Base-by-base conservation (phyloP, 2,888 invertebrate genomes). In the Drosophila mimica region DNA sequence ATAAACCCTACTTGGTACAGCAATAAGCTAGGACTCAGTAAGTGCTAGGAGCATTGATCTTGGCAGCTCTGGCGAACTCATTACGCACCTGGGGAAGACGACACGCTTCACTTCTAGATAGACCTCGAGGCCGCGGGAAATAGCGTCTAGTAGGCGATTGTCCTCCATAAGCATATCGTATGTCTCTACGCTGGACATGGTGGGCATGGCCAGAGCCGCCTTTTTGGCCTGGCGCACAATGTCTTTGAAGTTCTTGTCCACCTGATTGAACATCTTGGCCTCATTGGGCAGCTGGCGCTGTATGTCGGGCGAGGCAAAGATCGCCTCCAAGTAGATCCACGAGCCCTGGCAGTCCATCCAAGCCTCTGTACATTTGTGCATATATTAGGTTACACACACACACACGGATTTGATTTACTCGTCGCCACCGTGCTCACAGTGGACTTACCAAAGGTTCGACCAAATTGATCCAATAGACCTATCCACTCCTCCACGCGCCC, bases 301-400 rank as follows among this genome's bases (percentile, higher is more conserved):
- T 83, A 99, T 99, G 91, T 98, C 98, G 0, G 98, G 97, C 0
- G 98, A 98, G 11, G 97, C 96, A 93, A 99, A 99, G 90, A 99
- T 98, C 0, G 98, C 97, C 93, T 99, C 98, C 86, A 99, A 94
- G 91, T 99, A 98, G 46, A 98, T 94, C 98, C 99, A 99, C n/a
- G 96, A 96, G 83, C 96, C 96, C 92, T 98, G 98, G 86, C 98
- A 98, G 70, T 95, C 94, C 83, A 95, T 94, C 98, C 98, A 98
- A 91, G 97, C 97, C 92, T 98, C 98, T 97, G 51, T 4, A 36
- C 4, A 46, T 46, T 17, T 34, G 57, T 25, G 13, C n/a, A 31
- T 8, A 25, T 46, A 4, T 46, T 20, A 11, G 43, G 2, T 43
- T 46, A 46, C 4, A 2, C 7, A 8, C 25, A 25, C 8, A 46